phyloP scores from a whole-genome alignment of 2,888 invertebrate genomes.

The Apoda limacodes region DNA sequence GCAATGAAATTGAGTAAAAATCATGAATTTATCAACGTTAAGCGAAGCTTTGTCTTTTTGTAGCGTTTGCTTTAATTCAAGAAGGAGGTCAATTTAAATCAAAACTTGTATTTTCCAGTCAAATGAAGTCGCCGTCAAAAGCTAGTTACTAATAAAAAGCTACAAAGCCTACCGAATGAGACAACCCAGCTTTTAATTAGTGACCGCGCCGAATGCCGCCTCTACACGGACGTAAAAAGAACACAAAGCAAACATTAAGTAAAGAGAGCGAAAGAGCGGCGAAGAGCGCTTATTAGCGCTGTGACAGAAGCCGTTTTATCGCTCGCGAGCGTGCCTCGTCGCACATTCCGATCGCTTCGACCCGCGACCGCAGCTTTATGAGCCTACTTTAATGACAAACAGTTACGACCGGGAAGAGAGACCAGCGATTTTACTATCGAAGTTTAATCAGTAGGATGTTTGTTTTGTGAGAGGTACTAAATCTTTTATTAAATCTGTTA shows the following conservation, averaged over 20 bases:
- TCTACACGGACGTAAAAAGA: not conserved
- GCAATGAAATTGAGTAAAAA: too few relatives aligned
- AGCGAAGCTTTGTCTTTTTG: too few relatives aligned
- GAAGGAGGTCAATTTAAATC: too few relatives aligned
- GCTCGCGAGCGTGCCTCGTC: conserved; percentile 44
- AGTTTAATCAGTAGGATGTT: too few relatives aligned
- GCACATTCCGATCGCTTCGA: conserved; percentile 50
- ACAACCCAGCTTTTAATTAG: conserved; percentile 21
- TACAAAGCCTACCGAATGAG: conserved; percentile 24
- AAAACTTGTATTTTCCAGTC: too few relatives aligned
- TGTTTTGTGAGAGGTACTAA: too few relatives aligned
- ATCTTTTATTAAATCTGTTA: too few relatives aligned
- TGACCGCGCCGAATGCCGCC: conserved; percentile 2
- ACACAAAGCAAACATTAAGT: not conserved
- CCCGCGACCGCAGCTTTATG: conserved; percentile 49
- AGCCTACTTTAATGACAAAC: conserved; percentile 48
- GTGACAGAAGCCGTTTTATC: conserved; percentile 32
- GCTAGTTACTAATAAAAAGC: too few relatives aligned
- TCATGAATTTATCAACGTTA: too few relatives aligned
- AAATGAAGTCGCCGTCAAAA: conserved; percentile 6
- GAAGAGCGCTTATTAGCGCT: not conserved
- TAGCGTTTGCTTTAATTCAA: too few relatives aligned
- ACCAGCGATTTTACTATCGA: conserved; percentile 48
- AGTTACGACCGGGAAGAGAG: conserved; percentile 58
- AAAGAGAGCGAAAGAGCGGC: not conserved